Base-by-base conservation (phyloP, 2,113 vertebrate species). In the Ageneiosus marmoratus region DNA sequence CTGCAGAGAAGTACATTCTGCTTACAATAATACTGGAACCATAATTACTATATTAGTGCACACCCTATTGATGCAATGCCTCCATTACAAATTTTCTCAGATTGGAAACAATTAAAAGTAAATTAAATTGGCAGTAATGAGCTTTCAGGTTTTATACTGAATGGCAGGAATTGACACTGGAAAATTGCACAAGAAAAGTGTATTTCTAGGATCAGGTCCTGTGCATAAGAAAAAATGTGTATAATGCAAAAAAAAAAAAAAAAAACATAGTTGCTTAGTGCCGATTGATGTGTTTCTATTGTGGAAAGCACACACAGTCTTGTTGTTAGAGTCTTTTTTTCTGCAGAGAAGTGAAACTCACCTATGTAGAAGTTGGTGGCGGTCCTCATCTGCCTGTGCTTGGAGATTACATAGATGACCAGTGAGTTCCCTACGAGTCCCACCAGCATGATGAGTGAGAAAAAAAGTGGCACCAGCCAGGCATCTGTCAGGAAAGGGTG, bases 351-450 rank as follows among this genome's bases (percentile, higher is more conserved):
- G 65, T 63, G 24, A 48, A 41, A 62, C 93, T 94, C 88, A 96
- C 95, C 95, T 63, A 96, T 96, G 89, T 95, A 96, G 89, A 96
- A 96, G 92, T 96, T 95, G 46, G 95, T 96, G 24, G 95, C 95
- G 0, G 95, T 96, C 85, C 95, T 92, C 95, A 96, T 96, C 88
- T 96, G 95, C 51, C 93, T 88, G 91, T 96, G 95, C 60, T 95
- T 96, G 76, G 94, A 93, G 82, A 96, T 93, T 2, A 95, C 94
- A 82, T 95, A 95, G 53, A 96, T 95, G 37, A 96, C 94, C 85
- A 95, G 89, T 24, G 94, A 93, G 89, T 96, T 96, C 6, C 95
- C 95, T 50, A 95, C 89, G n/a, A 95, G 89, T 70, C 95, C 95
- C 0, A 95, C 92, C 79, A 96, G 88, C 94, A 96, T 95, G 86